Evolutionary conservation across 1,140 invertebrate genomes (phyloP).

Genomic region (Drosophila bocqueti): DNA sequence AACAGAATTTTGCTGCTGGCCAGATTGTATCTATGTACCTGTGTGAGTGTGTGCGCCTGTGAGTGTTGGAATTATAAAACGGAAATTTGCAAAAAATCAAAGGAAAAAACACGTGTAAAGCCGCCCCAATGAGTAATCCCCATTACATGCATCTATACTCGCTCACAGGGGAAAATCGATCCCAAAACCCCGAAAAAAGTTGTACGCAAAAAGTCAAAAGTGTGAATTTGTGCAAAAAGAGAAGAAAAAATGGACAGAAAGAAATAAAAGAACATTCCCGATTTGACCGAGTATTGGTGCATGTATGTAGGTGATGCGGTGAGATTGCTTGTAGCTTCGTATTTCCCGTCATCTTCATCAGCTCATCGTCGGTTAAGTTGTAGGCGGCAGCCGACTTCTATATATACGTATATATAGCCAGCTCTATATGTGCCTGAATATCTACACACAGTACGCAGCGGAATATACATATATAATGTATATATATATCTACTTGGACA

Average conservation of each 20-base stretch:
- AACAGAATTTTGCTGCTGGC: slow-evolving; percentile 69
- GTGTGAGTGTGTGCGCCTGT: slow-evolving; percentile 21
- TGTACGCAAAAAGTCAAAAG: slow-evolving; percentile 79
- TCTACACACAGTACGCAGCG: slow-evolving; percentile 43
- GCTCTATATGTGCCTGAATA: slow-evolving; percentile 34
- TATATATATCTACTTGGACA: slow-evolving; percentile 53
- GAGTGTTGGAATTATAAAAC: slow-evolving; percentile 55
- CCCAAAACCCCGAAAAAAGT: slow-evolving; percentile 21
- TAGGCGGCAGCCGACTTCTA: slow-evolving; percentile 74
- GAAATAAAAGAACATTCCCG: slow-evolving; percentile 35
- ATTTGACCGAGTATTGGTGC: slow-evolving; percentile 44
- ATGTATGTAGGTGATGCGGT: slow-evolving; percentile 57
- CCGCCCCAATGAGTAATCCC: slow-evolving; percentile 34
- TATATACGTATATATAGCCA: slow-evolving; percentile 46
- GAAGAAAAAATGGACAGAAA: slow-evolving; percentile 46
- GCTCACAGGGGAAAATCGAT: slow-evolving; percentile 33
- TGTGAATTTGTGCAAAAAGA: slow-evolving; percentile 77
- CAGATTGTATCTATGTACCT: slow-evolving; percentile 53
- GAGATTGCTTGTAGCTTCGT: slow-evolving; percentile 75
- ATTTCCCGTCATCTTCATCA: slow-evolving; percentile 47
- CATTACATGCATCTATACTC: slow-evolving; percentile 46
- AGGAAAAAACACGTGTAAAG: slow-evolving; percentile 55
- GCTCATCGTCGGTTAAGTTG: slow-evolving; percentile 73
- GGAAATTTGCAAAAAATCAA: slow-evolving; percentile 36
- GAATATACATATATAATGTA: slow-evolving; percentile 32